Base-by-base conservation (phyloP, 2,113 vertebrate genomes). In the Formicarius rufipectus region DNA sequence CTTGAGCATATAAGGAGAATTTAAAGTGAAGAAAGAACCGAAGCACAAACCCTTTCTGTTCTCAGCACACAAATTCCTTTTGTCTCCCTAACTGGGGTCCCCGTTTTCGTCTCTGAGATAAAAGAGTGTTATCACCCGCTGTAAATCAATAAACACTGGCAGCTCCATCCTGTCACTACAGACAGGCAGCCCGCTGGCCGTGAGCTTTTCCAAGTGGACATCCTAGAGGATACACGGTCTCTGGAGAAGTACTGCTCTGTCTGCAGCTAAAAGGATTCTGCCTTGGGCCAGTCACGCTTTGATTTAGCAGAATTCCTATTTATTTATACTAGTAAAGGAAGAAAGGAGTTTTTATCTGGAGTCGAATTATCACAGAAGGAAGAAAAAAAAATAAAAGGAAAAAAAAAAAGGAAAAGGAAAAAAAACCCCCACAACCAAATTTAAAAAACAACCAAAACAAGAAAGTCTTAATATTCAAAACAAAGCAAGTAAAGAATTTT, bases 1-100 rank as follows among this genome's bases (percentile, higher is more conserved):
- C 87, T 69, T 72, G 88, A 91, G 76, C 67, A 53, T 84, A 91
- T 81, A 96, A 72, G 87, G 87, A 89, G 92, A 96, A 90, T 76
- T 84, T 87, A 87, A 92, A 96, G 78, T 19, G 81, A 83, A 77
- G 75, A 84, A 93, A 91, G 40, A 71, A 60, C 17, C 19, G 14
- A 52, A 92, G 81, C 84, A 67, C 84, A 64, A 90, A 86, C 68
- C 31, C 55, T 83, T 96, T 72, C 80, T 95, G 87, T 93, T 94
- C 90, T 71, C 35, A 31, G 87, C 64, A 24, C 75, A 93, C 45
- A 84, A 72, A 90, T 92, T 88, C 88, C 71, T 92, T 74, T 60
- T 45, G 45, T 84, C 72, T 64, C 79, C 76, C 49, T 84, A 52
- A 13, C 33, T 4, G 87, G 64, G 50, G 19, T 93, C 87, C 64